A percentile compares a stretch with the other conserved stretches of the same genome.
phyloP scores from a whole-genome alignment of 2,888 invertebrate species.

The Tenthredo scrophulariae region DNA sequence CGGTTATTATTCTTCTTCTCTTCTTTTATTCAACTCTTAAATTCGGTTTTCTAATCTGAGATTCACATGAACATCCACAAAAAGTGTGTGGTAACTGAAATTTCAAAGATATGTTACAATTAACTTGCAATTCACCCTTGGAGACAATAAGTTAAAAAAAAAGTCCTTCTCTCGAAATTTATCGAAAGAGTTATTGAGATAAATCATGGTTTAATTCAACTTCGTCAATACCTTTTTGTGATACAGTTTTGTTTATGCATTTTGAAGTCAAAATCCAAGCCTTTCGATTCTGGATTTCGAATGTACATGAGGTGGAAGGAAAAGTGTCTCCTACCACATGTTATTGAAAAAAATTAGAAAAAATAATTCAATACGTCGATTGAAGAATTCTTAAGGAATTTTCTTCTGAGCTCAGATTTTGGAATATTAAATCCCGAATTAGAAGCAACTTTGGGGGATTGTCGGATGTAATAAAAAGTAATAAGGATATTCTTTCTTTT shows the following conservation, averaged over 20 bases:
- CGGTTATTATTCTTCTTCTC: not conserved
- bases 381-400: not conserved
- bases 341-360: not conserved
- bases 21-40: not conserved
- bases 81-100: not conserved
- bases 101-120: not conserved
- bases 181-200: not conserved
- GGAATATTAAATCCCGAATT: not conserved
- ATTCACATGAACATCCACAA: not conserved
- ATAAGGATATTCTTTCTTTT: not conserved
- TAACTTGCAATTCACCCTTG: not conserved
- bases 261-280: not conserved
- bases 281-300: not conserved
- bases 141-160: not conserved
- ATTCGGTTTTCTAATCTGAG: not conserved
- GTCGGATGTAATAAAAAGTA: not conserved
- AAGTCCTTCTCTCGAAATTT: not conserved
- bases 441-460: not conserved
- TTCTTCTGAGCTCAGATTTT: not conserved
- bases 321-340: too few species aligned
- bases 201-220: not conserved
- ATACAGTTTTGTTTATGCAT: not conserved
- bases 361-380: not conserved
- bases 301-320: too few species aligned
- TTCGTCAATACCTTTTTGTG: too few species aligned